A percentile compares a stretch with the other conserved stretches of the same genome.
Conservation (phyloP, 2,797 vertebrate species). For the Squalus acanthias region DNA sequence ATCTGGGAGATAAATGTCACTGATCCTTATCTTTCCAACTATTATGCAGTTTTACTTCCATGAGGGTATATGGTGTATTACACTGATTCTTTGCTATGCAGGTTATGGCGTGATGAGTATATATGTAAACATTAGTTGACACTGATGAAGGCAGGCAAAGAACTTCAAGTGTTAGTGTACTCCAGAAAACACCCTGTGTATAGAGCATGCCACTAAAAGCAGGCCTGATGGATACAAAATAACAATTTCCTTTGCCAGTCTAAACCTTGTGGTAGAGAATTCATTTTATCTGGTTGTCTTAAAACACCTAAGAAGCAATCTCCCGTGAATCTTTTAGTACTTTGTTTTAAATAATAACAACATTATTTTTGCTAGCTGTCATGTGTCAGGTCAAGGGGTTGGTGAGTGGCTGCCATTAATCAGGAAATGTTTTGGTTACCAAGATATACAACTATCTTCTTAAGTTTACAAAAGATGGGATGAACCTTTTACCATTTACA, state of each 20-base stretch:
- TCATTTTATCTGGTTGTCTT: constrained; percentile 66
- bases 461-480: constrained; percentile 74
- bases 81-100: neutral
- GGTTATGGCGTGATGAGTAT: constrained; percentile 56
- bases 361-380: constrained; percentile 73
- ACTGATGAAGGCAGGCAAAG: constrained; percentile 73
- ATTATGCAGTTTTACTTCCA: neutral
- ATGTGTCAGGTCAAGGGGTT: constrained; percentile 72
- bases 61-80: neutral
- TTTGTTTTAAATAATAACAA: constrained; percentile 75
- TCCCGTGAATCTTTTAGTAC: constrained; percentile 53
- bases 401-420: constrained; percentile 82
- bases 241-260: constrained; percentile 58
- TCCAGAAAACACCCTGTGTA: constrained; percentile 55
- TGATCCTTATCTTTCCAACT: constrained; percentile 30
- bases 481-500: constrained; percentile 73
- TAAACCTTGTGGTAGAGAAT: constrained; percentile 59
- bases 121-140: constrained; percentile 64
- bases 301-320: constrained; percentile 65
- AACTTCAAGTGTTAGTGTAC: constrained; percentile 68
- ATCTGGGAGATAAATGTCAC: constrained; percentile 4
- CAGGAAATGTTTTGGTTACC: constrained; percentile 82
- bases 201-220: constrained; percentile 73
- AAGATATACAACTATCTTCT: constrained; percentile 81
- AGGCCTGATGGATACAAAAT: constrained; percentile 71